Evolutionary conservation across 2,888 invertebrate species (phyloP), one percentile per base, ranked within the genome.

Genomic region (Pyrgus malvae): DNA sequence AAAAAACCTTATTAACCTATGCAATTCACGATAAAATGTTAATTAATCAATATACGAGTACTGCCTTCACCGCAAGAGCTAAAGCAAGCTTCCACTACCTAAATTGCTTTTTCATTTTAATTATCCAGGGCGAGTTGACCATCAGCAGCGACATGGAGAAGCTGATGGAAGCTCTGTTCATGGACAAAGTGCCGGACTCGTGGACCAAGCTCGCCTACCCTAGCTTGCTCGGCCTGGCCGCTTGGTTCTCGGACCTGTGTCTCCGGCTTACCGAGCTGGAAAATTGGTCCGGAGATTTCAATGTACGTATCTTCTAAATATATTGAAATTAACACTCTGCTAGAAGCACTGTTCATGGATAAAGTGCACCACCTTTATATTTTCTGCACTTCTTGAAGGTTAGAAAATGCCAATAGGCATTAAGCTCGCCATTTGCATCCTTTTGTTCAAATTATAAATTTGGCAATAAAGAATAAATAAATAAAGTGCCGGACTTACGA

Each of bases 71-170:
- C n/a, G n/a, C n/a, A n/a, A n/a, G n/a, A n/a, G n/a, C n/a, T n/a
- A n/a, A n/a, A n/a, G n/a, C n/a, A n/a, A n/a, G n/a, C n/a, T n/a
- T n/a, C n/a, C n/a, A 23, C 4, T 23, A 23, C 23, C 6, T 23
- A 23, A 3, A 23, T 5, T 23, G 23, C 23, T 23, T 23, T n/a
- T n/a, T n/a, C n/a, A n/a, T 1, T 2, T 9, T 9, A 0, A 27
- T 35, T 7, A 40, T 68, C 2, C 67, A 96, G 95, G 97, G 98
- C 48, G 98, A 98, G 82, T 79, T 98, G 65, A 98, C 98, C 0
- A 97, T 98, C 62, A 98, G 97, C 49, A 92, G 94, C 1, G 95
- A 96, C 63, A 98, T 98, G 98, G 98, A 99, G 76, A 92, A 92
- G 6, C 81, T 98, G 51, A 95, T 97, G 88, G 94, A 94, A 69